Evolutionary conservation across 2,113 vertebrate genomes (phyloP).

Genomic region (Henicopernis longicauda): DNA sequence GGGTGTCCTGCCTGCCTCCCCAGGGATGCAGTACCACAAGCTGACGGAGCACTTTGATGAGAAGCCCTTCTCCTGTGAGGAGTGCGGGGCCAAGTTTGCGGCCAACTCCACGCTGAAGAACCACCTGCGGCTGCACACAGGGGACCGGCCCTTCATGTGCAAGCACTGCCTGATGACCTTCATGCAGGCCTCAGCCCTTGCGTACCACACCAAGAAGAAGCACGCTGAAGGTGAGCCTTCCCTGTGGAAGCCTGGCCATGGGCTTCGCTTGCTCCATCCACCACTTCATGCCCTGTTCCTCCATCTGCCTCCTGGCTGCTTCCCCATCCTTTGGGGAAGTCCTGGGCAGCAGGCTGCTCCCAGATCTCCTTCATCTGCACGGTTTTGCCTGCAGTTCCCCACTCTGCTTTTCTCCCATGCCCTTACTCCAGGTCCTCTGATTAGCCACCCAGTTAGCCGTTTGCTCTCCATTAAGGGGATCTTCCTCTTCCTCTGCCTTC

Average conservation of each 20-base stretch:
- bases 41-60: constrained; percentile 87
- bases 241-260: accelerated
- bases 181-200: constrained; percentile 83
- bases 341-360: neutral
- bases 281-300: neutral
- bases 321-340: neutral
- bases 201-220: constrained; percentile 91
- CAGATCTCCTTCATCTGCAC: neutral
- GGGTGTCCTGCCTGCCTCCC: neutral
- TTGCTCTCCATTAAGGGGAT: neutral
- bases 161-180: constrained; percentile 88
- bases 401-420: neutral
- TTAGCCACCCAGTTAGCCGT: neutral
- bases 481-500: neutral
- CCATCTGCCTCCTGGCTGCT: neutral
- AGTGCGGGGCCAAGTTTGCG: constrained; percentile 82
- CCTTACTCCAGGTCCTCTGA: neutral
- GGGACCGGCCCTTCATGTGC: constrained; percentile 85
- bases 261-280: neutral
- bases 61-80: constrained; percentile 84
- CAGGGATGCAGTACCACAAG: constrained; percentile 89
- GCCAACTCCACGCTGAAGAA: constrained; percentile 91
- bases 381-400: neutral
- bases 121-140: constrained; percentile 83
- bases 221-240: constrained; percentile 80